Evolutionary conservation across 2,888 invertebrate species (phyloP).

Genomic region (Sarcophaga carnaria): DNA sequence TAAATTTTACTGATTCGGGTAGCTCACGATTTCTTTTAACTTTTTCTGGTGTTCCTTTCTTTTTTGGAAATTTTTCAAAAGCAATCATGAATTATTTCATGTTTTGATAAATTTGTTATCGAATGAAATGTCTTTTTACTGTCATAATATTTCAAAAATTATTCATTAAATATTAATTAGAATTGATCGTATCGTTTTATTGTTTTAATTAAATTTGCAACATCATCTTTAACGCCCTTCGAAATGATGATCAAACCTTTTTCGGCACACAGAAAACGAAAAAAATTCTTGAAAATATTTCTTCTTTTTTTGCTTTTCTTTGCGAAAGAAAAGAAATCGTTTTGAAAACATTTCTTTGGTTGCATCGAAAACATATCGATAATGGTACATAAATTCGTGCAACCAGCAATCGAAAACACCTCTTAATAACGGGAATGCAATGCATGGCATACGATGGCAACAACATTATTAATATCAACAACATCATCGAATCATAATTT

Average conservation of each 20-base stretch:
- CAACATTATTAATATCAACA: slow-evolving; percentile 12
- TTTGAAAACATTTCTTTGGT: slow-evolving; percentile 24
- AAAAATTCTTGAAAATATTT: background rate
- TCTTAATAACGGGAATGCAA: slow-evolving; percentile 21
- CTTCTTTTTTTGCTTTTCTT: background rate
- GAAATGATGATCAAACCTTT: slow-evolving; percentile 1
- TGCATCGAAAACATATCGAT: slow-evolving; percentile 44
- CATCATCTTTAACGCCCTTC: slow-evolving; percentile 58
- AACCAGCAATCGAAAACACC: background rate
- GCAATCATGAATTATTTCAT: too few relatives aligned
- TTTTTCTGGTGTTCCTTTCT: too few relatives aligned
- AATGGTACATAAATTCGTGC: slow-evolving; percentile 30
- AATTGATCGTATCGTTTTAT: slow-evolving; percentile 51
- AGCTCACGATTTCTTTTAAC: too few relatives aligned
- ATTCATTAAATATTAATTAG: slow-evolving; percentile 56
- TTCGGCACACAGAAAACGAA: background rate
- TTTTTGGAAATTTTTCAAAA: too few relatives aligned
- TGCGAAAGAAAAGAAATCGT: slow-evolving; percentile 14
- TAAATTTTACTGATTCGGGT: too few relatives aligned
- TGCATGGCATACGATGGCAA: background rate
- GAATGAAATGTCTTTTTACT: too few relatives aligned
- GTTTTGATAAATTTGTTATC: too few relatives aligned
- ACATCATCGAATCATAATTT: slow-evolving; percentile 38
- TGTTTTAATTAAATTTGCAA: slow-evolving; percentile 58
- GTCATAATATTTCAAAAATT: background rate